Base-by-base conservation (phyloP, 2,888 invertebrate genomes). In the Andricus curvator region DNA sequence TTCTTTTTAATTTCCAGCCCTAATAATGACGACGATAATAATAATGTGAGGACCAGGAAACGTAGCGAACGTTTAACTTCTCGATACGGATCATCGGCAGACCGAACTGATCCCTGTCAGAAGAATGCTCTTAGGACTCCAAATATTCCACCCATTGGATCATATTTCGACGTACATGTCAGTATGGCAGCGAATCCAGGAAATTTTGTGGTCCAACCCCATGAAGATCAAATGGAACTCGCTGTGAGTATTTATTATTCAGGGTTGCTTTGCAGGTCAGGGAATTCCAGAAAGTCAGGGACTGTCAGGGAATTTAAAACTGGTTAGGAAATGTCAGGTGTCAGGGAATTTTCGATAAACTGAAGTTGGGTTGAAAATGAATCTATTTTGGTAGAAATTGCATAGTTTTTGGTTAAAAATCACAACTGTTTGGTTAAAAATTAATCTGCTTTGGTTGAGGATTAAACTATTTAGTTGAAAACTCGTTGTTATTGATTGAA, bases 111-210 rank as follows among this genome's bases (percentile, higher is more conserved):
- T 65, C 78, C 11, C 48, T 80, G 3, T 56, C 81, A 29, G n/a
- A 82, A 56, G 1, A 78, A 78, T 20, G 79, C 84, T 20, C 85
- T 94, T 48, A 88, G 88, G 62, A 90, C 91, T 25, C 94, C 94
- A 2, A 81, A 81, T 17, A 91, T 95, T 33, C 94, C 94, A 4
- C 84, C 86, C 2, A 86, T 93, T 65, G 95, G 94, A 4, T 92
- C 94, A 4, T 95, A 94, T 88, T 96, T 96, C 88, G 96, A 96
- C 89, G 95, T 97, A 20, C 94, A 95, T 88, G 94, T 97, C 79
- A 95, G 96, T 0, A 95, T 96, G 93, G 96, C 96, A 0, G 96
- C 97, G 4, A 96, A 95, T 94, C 97, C 97, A 0, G 94, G 95
- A 92, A 95, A 96, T 93, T 96, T 96, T 88, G 95, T 95, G 66